A percentile compares a stretch with the other conserved stretches of the same genome.
phyloP scores from a whole-genome alignment of 2,888 invertebrate genomes.

The Rhodophaea formosa region DNA sequence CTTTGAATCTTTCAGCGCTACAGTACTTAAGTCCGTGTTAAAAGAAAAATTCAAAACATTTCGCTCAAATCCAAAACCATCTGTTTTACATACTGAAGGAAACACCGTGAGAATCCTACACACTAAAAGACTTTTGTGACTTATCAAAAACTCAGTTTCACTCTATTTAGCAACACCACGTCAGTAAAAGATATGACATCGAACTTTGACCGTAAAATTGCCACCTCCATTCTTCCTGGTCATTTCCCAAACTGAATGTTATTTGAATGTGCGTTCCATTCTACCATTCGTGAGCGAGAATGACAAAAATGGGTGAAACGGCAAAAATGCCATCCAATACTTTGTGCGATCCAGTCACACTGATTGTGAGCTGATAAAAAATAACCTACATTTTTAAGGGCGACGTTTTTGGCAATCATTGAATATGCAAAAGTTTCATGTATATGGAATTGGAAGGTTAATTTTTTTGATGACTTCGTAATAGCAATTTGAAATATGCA shows the following conservation, averaged over 20 bases:
- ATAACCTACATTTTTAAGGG: conserved; percentile 24
- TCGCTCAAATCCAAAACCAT: too few relatives aligned
- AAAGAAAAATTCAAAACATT: too few relatives aligned
- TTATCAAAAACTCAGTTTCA: too few relatives aligned
- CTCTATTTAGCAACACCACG: too few relatives aligned
- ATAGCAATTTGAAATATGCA: conserved; percentile 19
- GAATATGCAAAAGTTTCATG: conserved; percentile 23
- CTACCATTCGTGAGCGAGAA: conserved; percentile 51
- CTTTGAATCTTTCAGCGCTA: too few relatives aligned
- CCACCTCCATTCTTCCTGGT: conserved; percentile 28
- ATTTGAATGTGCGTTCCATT: conserved; percentile 65
- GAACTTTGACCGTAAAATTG: neutral
- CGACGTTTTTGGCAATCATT: conserved; percentile 9
- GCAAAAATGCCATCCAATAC: conserved; percentile 43
- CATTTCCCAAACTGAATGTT: conserved; percentile 47
- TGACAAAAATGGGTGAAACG: conserved; percentile 48
- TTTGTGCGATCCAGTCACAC: conserved; percentile 27
- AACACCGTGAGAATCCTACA: too few relatives aligned
- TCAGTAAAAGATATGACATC: too few relatives aligned
- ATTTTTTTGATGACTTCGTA: conserved; percentile 22
- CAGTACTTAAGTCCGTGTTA: too few relatives aligned
- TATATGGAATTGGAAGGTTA: conserved; percentile 17
- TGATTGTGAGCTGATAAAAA: conserved; percentile 31
- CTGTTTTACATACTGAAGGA: too few relatives aligned
- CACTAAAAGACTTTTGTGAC: too few relatives aligned